Base-by-base conservation (phyloP, 2,888 invertebrate species). In the Oxystoma pomonae region DNA sequence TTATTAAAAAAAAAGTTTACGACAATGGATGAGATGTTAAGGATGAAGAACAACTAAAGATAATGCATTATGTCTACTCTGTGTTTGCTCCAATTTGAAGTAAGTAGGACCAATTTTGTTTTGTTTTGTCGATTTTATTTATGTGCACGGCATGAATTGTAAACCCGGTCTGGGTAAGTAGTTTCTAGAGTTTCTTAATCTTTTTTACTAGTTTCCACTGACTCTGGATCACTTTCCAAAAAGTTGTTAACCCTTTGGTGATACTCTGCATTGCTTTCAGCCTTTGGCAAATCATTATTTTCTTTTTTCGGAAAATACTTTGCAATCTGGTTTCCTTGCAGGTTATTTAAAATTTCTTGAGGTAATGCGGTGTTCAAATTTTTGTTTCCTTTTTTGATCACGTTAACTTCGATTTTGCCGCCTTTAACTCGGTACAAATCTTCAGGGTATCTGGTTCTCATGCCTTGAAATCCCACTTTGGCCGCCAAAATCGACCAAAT, bases 401-500 rank as follows among this genome's bases (percentile, higher is more conserved):
- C 84, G 0, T 83, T 83, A 0, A 85, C 83, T 35, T 83, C 82
- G 20, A 85, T 79, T 55, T 82, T 82, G 0, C 83, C 69, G 2
- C 71, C 81, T 62, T 82, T 76, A n/a, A 81, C 74, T 16, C 81
- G 78, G 18, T 77, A 73, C 1, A 80, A 78, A 19, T 84, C 84
- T n/a, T 85, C 85, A 62, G 84, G 85, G 70, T 87, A 86, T 52
- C 78, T 81, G 65, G 83, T 86, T 63, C 77, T 82, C 86, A 88
- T 87, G 20, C 88, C 88, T 67, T 81, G 83, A 68, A 84, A 85
- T 0, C 86, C 83, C 20, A 88, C 83, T 74, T 83, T 85, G 0
- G 84, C 77, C 57, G 86, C 85, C 17, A 88, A 74, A 21, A 85
- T 73, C 0, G 87, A 87, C 87, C 87, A 88, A 0, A 85, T 74